A percentile compares a stretch with the other conserved stretches of the same genome.
Conservation (phyloP, 2,797 vertebrate species). For the Enoplosus armatus region DNA sequence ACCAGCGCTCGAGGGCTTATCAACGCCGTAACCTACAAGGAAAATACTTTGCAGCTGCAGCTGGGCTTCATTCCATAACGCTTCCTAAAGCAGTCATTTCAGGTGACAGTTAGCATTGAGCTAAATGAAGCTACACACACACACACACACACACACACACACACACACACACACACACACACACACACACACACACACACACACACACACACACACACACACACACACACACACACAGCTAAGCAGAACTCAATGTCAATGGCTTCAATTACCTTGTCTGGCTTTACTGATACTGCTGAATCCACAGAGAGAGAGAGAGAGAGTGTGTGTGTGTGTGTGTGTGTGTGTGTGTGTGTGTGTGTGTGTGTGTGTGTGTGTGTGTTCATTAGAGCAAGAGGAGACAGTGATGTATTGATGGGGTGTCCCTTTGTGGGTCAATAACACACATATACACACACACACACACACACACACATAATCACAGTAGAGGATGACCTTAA, state of each 20-base stretch:
- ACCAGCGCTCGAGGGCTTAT: background rate
- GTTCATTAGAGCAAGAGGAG: conserved; percentile 25
- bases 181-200: conserved; percentile 12
- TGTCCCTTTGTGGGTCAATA: conserved; percentile 12
- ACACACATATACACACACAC: conserved; percentile 33
- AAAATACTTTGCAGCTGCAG: too few relatives aligned
- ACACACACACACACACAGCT: conserved; percentile 28
- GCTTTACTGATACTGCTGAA: conserved; percentile 48
- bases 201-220: conserved; percentile 24
- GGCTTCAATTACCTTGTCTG: conserved; percentile 41
- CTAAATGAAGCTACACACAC: background rate
- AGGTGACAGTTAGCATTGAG: background rate
- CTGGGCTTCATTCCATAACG: background rate
- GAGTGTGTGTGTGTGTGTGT: conserved; percentile 31
- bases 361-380: conserved; percentile 34
- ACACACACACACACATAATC: conserved; percentile 13
- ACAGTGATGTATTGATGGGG: conserved; percentile 48
- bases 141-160: conserved; percentile 26
- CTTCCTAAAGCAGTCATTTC: background rate
- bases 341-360: conserved; percentile 35
- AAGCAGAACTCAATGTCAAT: conserved; percentile 61
- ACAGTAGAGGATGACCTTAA: conserved; percentile 51
- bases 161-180: conserved; percentile 18
- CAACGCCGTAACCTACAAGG: too few relatives aligned
- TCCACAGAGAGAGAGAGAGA: conserved; percentile 21